Evolutionary conservation across 2,888 invertebrate species (phyloP).

Genomic region (Andrena chrysosceles): DNA sequence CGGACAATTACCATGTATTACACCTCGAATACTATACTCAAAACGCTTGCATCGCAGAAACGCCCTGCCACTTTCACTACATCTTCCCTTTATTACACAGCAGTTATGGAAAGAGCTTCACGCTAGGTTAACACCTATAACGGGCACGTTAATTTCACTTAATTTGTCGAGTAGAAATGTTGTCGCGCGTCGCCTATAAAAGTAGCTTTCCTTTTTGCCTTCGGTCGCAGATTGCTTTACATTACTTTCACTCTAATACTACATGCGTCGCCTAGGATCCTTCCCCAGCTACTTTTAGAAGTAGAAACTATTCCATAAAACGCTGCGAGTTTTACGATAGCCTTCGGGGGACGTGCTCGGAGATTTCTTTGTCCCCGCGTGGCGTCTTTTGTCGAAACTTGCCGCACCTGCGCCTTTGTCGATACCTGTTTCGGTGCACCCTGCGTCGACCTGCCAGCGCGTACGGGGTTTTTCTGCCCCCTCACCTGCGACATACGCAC

Average conservation of each 20-base stretch:
- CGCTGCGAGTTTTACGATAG: not conserved
- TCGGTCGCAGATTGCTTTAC: too few species aligned
- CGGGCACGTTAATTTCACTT: not conserved
- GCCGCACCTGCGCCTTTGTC: constrained; percentile 56
- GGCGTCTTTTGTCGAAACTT: constrained; percentile 38
- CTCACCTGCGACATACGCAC: constrained; percentile 1
- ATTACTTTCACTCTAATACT: too few species aligned
- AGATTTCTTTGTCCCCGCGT: constrained; percentile 38
- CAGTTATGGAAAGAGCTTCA: not conserved
- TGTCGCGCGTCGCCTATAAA: too few species aligned
- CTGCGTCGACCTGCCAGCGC: not conserved
- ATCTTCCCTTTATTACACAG: not conserved
- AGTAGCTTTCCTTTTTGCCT: too few species aligned
- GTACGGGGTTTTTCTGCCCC: constrained; percentile 8
- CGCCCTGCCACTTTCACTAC: not conserved
- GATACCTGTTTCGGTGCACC: constrained; percentile 55
- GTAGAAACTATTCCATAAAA: not conserved
- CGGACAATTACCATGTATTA: not conserved
- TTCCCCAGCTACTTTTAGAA: too few species aligned
- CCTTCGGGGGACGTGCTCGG: not conserved
- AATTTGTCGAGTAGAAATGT: too few species aligned
- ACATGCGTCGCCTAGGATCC: too few species aligned
- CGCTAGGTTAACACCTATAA: not conserved
- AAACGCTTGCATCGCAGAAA: not conserved
- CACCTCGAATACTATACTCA: not conserved